Conservation (phyloP, 2,113 vertebrate species). For the Euleptes europaea region DNA sequence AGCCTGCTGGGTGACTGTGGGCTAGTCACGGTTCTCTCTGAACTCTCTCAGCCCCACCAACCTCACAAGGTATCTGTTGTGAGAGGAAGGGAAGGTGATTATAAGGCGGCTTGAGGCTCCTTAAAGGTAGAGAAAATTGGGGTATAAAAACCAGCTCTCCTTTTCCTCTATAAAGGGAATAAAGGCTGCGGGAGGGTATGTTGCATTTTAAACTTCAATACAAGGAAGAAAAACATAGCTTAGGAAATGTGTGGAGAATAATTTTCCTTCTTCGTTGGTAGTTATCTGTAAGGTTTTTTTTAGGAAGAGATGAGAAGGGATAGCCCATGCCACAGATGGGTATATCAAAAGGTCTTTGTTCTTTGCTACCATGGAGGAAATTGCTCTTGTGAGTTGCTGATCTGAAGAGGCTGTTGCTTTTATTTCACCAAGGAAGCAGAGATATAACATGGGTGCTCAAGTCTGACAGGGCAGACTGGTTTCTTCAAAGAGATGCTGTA, state of each 20-base stretch:
- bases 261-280: slow-evolving; percentile 51
- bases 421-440: background rate
- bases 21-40: too few relatives aligned
- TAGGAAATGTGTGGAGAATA: slow-evolving; percentile 41
- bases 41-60: too few relatives aligned
- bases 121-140: too few relatives aligned
- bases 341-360: background rate
- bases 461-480: background rate
- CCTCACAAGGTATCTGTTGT: too few relatives aligned
- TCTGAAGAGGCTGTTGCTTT: background rate
- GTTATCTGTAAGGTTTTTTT: slow-evolving; percentile 40
- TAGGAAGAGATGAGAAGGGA: slow-evolving; percentile 25
- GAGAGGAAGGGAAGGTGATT: too few relatives aligned
- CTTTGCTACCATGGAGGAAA: background rate
- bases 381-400: background rate
- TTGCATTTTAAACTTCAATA: slow-evolving; percentile 59
- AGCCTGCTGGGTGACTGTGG: too few relatives aligned
- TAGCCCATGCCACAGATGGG: background rate
- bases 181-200: slow-evolving; percentile 34
- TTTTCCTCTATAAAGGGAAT: slow-evolving; percentile 57
- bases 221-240: slow-evolving; percentile 25
- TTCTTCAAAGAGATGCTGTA: background rate
- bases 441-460: background rate
- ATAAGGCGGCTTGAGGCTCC: too few relatives aligned
- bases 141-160: too few relatives aligned